Base-by-base conservation (phyloP, 1,140 invertebrate genomes). In the Archivesica marissinica region DNA sequence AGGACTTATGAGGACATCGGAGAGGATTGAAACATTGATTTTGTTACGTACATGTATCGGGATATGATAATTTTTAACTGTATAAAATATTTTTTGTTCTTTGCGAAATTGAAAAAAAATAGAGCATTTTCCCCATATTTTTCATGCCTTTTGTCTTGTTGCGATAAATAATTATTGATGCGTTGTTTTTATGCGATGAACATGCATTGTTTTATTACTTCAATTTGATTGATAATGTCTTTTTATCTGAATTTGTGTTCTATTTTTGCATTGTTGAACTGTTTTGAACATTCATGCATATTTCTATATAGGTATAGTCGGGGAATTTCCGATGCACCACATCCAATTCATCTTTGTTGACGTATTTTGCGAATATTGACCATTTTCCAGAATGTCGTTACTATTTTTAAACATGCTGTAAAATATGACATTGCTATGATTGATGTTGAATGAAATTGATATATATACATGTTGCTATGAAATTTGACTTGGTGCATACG, bases 401-500 rank as follows among this genome's bases (percentile, higher is more conserved):
- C 41, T 41, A 41, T 70, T 70, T 7, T 39, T 70, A 25, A 41
- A 20, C 23, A 68, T 68, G 23, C 64, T 68, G n/a, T 68, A 44
- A 68, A 54, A n/a, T 11, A 54, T 6, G 25, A 54, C 6, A 54
- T 17, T 11, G 9, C 4, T 52, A 20, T 4, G 28, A 28, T 11
- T 28, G n/a, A 59, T 59, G 56, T 28, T 59, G 56, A 59, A 25
- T 17, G 35, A 66, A 39, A 39, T 66, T 6, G 17, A 66, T 38
- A 33, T 30, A 33, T 64, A 33, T 13, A 33, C n/a, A n/a, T 66
- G 33, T 66, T 39, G 20, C 41, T 38, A 66, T 39, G 20, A n/a
- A 66, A 39, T 39, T 35, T 74, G 70, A 74, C 17, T 74, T 74
- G 39, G 39, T 74, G 70, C 70, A 74, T 47, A 25, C 39, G 30